Conservation (phyloP, 2,113 vertebrate genomes). For the Sakesphorus luctuosus region DNA sequence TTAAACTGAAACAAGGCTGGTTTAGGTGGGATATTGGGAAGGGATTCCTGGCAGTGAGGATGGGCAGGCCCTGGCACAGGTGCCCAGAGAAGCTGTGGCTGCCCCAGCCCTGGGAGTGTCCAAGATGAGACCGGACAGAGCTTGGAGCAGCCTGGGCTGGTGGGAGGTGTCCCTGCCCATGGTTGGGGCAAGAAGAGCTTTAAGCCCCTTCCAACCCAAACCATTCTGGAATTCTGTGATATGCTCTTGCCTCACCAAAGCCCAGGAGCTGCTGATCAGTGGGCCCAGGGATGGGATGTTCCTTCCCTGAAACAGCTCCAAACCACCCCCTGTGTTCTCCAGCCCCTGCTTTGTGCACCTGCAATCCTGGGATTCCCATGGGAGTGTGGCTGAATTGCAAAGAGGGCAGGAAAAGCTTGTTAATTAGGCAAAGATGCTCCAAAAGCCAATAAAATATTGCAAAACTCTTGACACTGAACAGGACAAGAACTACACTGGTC, state of each 20-base stretch:
- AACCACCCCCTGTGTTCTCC: neutral
- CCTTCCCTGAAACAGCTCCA: neutral
- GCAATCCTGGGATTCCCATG: neutral
- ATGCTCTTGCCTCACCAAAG: accelerated
- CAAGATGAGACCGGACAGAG: too few species aligned
- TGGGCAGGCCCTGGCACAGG: neutral
- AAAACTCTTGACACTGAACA: neutral
- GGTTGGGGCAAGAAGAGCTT: too few species aligned
- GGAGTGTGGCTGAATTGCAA: neutral
- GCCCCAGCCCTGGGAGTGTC: too few species aligned
- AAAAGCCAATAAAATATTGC: neutral
- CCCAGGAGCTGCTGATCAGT: neutral
- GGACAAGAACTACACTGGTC: neutral
- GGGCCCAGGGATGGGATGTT: neutral
- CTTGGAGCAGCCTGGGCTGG: too few species aligned
- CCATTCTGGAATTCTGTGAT: neutral
- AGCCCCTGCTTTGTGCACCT: neutral
- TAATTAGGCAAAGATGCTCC: neutral
- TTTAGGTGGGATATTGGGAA: neutral
- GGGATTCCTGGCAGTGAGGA: neutral
- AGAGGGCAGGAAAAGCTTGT: neutral
- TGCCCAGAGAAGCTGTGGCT: too few species aligned
- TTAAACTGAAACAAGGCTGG: neutral
- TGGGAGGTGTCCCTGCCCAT: too few species aligned
- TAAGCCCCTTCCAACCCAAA: too few species aligned